Base-by-base conservation (phyloP, 1,140 invertebrate genomes). In the Bactericera cockerelli region DNA sequence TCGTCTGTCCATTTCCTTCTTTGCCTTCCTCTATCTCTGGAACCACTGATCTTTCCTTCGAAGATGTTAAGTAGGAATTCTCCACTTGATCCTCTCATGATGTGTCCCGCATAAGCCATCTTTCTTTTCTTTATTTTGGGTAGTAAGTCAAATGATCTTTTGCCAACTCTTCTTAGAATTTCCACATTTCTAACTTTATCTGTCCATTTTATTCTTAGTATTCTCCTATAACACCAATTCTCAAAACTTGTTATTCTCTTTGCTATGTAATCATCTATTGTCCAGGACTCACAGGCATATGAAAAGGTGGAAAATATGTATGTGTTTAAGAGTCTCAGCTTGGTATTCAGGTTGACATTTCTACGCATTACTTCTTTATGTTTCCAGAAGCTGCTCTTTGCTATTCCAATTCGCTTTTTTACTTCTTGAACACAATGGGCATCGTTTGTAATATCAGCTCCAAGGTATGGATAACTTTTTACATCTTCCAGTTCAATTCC, bases 371-470 rank as follows among this genome's bases (percentile, higher is more conserved):
- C 19, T 57, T 57, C 25, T 22, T 49, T 53, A 22, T 59, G 25
- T 59, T 59, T 13, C 42, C 36, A 42, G 26, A 59, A 59, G 14
- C 36, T 13, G 24, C 19, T 59, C 24, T 49, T 59, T 39, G 57
- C 57, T 22, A 59, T 59, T 8, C 21, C 39, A 42, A 59, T 59
- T 38, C 57, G 31, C 22, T 38, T 31, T 25, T 38, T 58, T 16
- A 59, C 42, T 11, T 59, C 36, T 49, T 14, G 14, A 1, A 42
- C 4, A 42, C 57, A 58, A 42, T 39, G 38, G 10, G n/a, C 42
- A 11, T 42, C 57, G 24, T 31, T 58, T 6, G 57, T 59, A 22
- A 26, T 26, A 22, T n/a, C 42, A 39, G 36, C 26, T 8, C 57
- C 59, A 21, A 63, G 39, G 19, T 58, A 38, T 60, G 42, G 4